Evolutionary conservation across 2,888 invertebrate species (phyloP), one percentile per base, ranked within the genome.

Genomic region (Folsomia manolachei): DNA sequence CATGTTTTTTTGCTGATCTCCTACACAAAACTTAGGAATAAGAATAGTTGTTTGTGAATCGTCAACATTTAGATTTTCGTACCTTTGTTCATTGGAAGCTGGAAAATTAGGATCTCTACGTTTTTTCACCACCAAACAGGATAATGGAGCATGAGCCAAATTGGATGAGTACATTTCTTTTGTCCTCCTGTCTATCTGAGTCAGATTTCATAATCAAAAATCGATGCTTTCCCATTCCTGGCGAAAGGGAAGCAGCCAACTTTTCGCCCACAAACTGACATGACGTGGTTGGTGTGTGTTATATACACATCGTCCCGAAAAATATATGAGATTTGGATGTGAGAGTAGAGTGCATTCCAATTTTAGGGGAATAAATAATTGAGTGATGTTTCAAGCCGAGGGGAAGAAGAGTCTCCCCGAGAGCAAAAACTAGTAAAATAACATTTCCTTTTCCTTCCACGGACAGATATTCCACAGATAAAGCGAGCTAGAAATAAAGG

Each of bases 321-420:
- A 39, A 39, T 14, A 39, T 39, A 39, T 39, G 14, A 18, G 60
- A 21, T 60, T 63, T 70, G 69, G 72, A 51, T 63, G n/a, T 18
- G 53, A 18, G 24, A 21, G 52, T 25, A 69, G 72, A 72, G 71
- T 60, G 73, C 76, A 76, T 74, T 78, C 78, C 75, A 76, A 75
- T 78, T 78, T 78, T 66, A 75, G 73, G 74, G 72, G 75, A 76
- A 74, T 78, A 73, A 78, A 78, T 78, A 78, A 78, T 78, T 78
- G 75, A 78, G 78, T 75, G 75, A 78, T 76, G 78, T 78, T 76
- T 75, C 75, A 71, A 71, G n/a, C n/a, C n/a, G n/a, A n/a, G 53
- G 68, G 74, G 74, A 71, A 63, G 9, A 60, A 60, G 4, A 4
- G 4, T 19, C 23, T 4, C n/a, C 60, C n/a, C 4, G 23, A 60